Evolutionary conservation across 64 coral and sea anemone genomes (phyloP).

Genomic region (Actinia equina): DNA sequence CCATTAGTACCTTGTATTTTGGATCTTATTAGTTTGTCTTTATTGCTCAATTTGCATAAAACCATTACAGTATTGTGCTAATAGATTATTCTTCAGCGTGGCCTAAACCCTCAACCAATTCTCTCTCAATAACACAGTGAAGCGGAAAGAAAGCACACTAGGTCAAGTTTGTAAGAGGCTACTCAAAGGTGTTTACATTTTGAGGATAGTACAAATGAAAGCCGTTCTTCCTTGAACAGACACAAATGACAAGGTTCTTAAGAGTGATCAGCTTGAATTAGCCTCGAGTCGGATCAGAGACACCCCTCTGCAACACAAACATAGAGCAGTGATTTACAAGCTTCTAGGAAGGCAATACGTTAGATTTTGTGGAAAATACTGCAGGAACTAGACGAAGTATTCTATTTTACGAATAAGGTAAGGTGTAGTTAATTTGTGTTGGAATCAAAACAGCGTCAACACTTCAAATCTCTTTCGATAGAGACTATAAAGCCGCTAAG

Average conservation of each 20-base stretch:
- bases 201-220: no score
- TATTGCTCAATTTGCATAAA: background rate
- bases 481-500: background rate
- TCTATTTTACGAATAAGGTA: background rate
- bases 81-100: background rate
- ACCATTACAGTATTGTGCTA: background rate
- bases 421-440: background rate
- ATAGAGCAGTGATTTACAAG: background rate
- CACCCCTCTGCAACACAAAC: background rate
- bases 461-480: background rate
- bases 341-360: background rate
- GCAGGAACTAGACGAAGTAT: background rate
- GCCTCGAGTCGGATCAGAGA: background rate
- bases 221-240: background rate
- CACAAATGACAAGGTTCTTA: background rate
- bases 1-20: background rate
- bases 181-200: no score
- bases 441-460: background rate
- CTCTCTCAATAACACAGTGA: background rate
- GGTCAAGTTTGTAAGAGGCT: background rate
- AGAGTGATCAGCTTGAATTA: background rate
- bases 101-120: background rate
- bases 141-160: background rate
- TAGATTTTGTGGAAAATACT: background rate
- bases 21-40: background rate